These are phyloP conservation scores for Echinarachnius parma DNA, from an alignment of 53 echinoderm and acorn worm genomes.

Conservation along the genomic window DNA sequence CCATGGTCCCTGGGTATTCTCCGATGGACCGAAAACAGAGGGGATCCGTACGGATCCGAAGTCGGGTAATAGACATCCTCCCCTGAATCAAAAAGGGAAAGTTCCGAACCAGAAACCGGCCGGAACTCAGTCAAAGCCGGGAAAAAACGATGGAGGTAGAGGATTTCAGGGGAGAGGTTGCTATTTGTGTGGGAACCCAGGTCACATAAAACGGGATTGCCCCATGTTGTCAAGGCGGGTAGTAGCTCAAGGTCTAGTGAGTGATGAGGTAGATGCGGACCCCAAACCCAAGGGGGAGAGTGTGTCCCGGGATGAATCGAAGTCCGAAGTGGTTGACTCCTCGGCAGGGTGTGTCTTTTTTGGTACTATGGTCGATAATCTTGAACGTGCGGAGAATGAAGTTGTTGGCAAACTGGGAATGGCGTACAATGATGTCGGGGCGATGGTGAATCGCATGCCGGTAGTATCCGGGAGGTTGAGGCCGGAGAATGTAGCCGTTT, in stretches of 20 bases:
- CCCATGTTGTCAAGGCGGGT: conserved; percentile 1
- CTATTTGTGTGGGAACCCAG: conserved; percentile 31
- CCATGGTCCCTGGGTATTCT: conserved; percentile 3
- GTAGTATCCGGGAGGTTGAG: conserved; percentile 2
- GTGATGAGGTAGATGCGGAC: neutral
- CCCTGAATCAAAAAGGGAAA: neutral
- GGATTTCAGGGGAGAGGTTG: conserved; percentile 13
- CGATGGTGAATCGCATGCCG: neutral
- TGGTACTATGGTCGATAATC: neutral
- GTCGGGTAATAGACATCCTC: neutral
- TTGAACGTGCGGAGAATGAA: neutral
- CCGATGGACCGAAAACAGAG: conserved; percentile 11
- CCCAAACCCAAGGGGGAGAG: neutral
- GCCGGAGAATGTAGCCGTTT: conserved; percentile 2
- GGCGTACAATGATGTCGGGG: neutral
- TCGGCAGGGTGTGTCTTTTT: neutral
- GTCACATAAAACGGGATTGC: conserved; percentile 25
- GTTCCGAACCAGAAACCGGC: neutral
- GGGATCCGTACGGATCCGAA: conserved; percentile 10
- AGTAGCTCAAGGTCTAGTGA: neutral
- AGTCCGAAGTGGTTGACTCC: neutral
- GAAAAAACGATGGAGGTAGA: neutral
- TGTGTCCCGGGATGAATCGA: neutral
- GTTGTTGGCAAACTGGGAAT: too few relatives aligned
- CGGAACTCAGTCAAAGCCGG: neutral